Evolutionary conservation across 37 sponge, comb jelly and placozoan genomes (phyloP).

Genomic region (Halisarca cf. caerulea): DNA sequence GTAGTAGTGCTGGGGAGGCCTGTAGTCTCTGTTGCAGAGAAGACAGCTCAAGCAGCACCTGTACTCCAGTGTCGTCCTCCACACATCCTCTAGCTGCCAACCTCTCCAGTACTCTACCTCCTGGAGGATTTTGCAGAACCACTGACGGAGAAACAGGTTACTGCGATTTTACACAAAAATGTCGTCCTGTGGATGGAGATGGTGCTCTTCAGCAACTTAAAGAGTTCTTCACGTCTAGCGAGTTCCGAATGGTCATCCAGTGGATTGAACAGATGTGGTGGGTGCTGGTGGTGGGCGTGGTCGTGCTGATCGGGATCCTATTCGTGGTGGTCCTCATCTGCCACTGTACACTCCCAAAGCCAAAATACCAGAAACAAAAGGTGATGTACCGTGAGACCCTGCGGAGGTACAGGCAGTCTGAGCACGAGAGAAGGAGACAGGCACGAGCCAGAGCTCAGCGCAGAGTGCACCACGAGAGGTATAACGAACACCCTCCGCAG

Average conservation of each 20-base stretch:
- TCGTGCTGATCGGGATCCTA: conserved; percentile 60
- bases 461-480: too few species aligned
- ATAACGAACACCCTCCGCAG: too few species aligned
- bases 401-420: neutral
- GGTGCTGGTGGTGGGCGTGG: conserved; percentile 56
- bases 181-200: conserved; percentile 30
- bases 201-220: conserved; percentile 17
- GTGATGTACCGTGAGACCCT: conserved; percentile 15
- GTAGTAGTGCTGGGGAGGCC: conserved; percentile 17
- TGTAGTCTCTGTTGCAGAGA: conserved; percentile 65
- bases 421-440: too few species aligned
- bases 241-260: conserved; percentile 12
- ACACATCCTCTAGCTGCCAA: neutral
- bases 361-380: conserved; percentile 49
- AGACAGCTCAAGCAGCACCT: conserved; percentile 18
- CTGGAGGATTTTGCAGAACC: conserved; percentile 31
- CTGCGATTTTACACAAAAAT: conserved; percentile 73
- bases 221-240: conserved; percentile 13
- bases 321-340: conserved; percentile 63
- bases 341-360: conserved; percentile 64
- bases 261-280: conserved; percentile 64
- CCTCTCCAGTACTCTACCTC: neutral
- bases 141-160: conserved; percentile 52
- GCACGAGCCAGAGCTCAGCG: too few species aligned
- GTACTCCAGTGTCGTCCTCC: conserved; percentile 22